These are phyloP conservation scores for Indri indri DNA, from an alignment of 2,113 vertebrate genomes.

Conservation along the genomic window DNA sequence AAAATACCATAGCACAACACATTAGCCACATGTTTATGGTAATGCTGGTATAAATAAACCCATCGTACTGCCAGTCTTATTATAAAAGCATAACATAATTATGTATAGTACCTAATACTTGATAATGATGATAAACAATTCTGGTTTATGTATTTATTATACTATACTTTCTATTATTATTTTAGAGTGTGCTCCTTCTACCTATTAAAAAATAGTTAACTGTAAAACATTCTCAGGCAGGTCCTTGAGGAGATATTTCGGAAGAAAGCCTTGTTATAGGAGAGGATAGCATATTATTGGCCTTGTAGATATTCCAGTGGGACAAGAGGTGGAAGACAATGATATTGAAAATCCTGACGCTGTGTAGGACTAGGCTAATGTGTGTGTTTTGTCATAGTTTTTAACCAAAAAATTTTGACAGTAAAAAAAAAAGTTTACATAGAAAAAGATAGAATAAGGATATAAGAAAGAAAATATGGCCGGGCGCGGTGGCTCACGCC, in stretches of 20 bases:
- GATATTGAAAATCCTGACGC: not conserved
- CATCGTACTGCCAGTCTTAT: not conserved
- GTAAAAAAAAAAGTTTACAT: not conserved
- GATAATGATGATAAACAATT: not conserved
- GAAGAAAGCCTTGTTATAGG: not conserved
- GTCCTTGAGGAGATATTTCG: not conserved
- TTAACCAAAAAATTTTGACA: not conserved
- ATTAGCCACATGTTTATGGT: not conserved
- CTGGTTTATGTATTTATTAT: not conserved
- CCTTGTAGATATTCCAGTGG: not conserved
- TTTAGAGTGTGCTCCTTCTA: not conserved
- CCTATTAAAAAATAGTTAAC: not conserved
- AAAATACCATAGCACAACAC: not conserved
- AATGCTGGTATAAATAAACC: not conserved
- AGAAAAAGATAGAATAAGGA: not conserved
- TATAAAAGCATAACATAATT: not conserved
- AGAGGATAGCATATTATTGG: not conserved
- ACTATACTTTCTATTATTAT: not conserved
- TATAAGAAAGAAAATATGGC: not conserved
- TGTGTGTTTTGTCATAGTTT: not conserved
- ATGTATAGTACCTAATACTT: not conserved
- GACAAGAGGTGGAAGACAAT: not conserved
- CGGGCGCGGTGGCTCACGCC: no score
- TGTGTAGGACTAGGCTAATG: not conserved
- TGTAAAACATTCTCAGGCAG: not conserved